Base-by-base conservation (phyloP, 2,113 vertebrate genomes). In the Callithrix jacchus region DNA sequence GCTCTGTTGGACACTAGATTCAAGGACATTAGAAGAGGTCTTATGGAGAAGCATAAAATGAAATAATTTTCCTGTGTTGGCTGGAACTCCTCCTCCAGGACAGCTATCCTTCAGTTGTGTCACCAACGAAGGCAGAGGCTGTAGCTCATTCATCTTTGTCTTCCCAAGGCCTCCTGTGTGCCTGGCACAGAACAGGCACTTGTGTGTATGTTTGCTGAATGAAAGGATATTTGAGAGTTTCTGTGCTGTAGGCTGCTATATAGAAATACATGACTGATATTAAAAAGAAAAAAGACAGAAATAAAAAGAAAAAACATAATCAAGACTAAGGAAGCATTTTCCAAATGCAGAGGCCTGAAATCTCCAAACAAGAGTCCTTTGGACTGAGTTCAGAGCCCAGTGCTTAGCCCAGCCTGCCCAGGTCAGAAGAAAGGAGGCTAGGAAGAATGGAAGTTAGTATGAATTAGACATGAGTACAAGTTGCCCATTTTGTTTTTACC, bases 71-170 rank as follows among this genome's bases (percentile, higher is more conserved):
- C 58, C 82, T 42, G 25, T 32, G 10, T 42, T 32, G 1, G 3
- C 92, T 90, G 71, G 27, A 71, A 45, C 56, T 68, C 54, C 56
- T 68, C 42, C n/a, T 66, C 37, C 27, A 0, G 1, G 3, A n/a
- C 1, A 10, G 16, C 96, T 61, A 0, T 21, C 71, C 54, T 64
- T 87, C 64, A 18, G 27, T 81, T 49, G 49, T 32, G 12, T 70
- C 6, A 4, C 49, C 49, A 11, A 4, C 0, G 13, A 73, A 74
- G 91, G 66, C 89, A 66, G 30, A 89, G 87, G 56, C 95, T 85
- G 32, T 47, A 58, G 45, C 92, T 92, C 95, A 90, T 97, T 97
- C 92, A 89, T 93, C 97, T 94, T 93, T 97, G 96, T 96, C 87
- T 93, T 91, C 23, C 84, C 64, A 61, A 70, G 80, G 64, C 64